phyloP scores from a whole-genome alignment of 2,888 invertebrate species.

The Cenopis cana region DNA sequence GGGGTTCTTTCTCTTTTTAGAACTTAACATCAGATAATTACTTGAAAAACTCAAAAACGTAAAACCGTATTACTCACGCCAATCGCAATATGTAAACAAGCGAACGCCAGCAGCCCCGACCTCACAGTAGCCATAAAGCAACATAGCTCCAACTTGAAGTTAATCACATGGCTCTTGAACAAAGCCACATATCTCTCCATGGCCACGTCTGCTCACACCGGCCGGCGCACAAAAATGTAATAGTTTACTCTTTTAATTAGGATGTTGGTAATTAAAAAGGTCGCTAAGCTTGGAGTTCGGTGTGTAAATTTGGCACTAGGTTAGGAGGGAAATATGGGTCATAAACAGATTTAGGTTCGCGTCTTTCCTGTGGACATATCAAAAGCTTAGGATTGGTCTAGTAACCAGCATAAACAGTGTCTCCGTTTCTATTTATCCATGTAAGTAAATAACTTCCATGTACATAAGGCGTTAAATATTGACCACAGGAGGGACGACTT shows the following conservation, averaged over 20 bases:
- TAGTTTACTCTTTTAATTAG: conserved; percentile 65
- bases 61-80: conserved; percentile 59
- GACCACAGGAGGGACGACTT: no score
- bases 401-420: no score
- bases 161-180: conserved; percentile 57
- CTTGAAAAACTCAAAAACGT: not conserved
- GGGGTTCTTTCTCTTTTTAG: no score
- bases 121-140: conserved; percentile 67
- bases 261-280: conserved; percentile 69
- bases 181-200: conserved; percentile 63
- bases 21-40: no score
- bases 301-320: conserved; percentile 46
- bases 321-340: not conserved
- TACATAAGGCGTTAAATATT: no score
- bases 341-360: no score
- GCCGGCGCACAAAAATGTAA: conserved; percentile 29
- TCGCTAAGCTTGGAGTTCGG: conserved; percentile 55
- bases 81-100: conserved; percentile 62
- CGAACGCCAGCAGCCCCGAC: conserved; percentile 62
- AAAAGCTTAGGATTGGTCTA: no score
- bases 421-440: no score
- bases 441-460: no score
- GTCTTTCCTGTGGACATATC: no score
- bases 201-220: conserved; percentile 37
- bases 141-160: conserved; percentile 65